Evolutionary conservation across 1,140 invertebrate species (phyloP), one percentile per base, ranked within the genome.

Genomic region (Brachionus paranguensis): DNA sequence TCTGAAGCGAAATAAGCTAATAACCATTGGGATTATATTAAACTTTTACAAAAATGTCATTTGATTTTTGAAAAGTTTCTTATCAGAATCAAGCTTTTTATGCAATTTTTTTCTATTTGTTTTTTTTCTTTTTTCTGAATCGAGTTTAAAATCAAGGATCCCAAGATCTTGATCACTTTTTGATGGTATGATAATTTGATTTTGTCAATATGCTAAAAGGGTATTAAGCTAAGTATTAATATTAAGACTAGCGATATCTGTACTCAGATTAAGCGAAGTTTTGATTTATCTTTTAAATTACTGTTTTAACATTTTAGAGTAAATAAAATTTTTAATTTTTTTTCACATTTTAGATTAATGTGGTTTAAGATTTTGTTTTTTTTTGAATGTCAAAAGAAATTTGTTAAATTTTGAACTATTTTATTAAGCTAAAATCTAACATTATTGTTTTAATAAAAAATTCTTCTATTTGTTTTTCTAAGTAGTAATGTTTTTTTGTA

Each of bases 271-370:
- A 70, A 37, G 6, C 37, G 65, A 70, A 70, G 1, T 33, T 70
- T 37, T 70, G 12, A 70, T 37, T 33, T 70, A 37, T 70, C 37
- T 70, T 70, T 37, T 70, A 37, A 37, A 41, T 33, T 70, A 14
- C 10, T 70, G 27, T 14, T 70, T 70, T 70, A 70, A 70, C 37
- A 37, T 41, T 41, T 70, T 14, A 37, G 14, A 70, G n/a, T 37
- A 70, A 70, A 37, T 17, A 70, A 70, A 70, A 70, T 70, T 70
- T 70, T 70, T 41, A 70, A 70, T 70, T 70, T 70, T 70, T 20
- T 68, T 70, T 70, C 27, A 70, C 27, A 37, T 70, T 70, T 70
- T 70, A n/a, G 11, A 70, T 70, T 70, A n/a, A 24, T 70, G 65
- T 37, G 27, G 14, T 70, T 33, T n/a, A 37, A 70, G n/a, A 33